Conservation (phyloP, 2,888 invertebrate genomes). For the Dexiosoma caninum region DNA sequence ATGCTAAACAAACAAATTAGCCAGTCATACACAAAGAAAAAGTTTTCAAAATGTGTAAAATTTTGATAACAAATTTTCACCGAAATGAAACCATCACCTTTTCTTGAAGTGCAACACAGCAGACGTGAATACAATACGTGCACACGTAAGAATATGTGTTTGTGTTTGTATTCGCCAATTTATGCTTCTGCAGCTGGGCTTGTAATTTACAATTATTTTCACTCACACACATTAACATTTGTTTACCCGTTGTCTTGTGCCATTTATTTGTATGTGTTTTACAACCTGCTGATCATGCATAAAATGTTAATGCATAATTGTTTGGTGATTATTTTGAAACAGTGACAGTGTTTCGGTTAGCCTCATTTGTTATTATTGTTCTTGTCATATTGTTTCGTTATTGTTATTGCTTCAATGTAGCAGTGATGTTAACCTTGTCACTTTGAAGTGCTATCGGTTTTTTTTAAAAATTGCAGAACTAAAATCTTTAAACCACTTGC, state of each 20-base stretch:
- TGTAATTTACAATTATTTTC: neutral
- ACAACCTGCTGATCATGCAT: conserved; percentile 25
- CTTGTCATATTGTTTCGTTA: neutral
- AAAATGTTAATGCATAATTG: conserved; percentile 34
- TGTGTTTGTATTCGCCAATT: neutral
- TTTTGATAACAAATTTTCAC: too few relatives aligned
- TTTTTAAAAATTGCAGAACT: too few relatives aligned
- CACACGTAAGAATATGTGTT: neutral
- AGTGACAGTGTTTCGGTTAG: conserved; percentile 9
- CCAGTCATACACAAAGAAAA: conserved; percentile 7
- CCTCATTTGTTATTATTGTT: conserved; percentile 26
- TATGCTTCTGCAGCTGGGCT: neutral
- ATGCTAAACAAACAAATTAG: conserved; percentile 13
- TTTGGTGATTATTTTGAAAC: neutral
- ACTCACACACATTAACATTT: neutral
- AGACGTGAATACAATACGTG: neutral
- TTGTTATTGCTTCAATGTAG: neutral
- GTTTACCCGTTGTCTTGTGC: too few relatives aligned
- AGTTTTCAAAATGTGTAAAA: neutral
- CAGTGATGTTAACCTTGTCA: neutral
- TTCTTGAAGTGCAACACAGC: neutral
- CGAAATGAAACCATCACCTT: too few relatives aligned
- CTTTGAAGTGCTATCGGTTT: too few relatives aligned
- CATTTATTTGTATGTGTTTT: neutral
- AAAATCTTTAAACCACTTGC: too few relatives aligned